Percentiles rank a stretch among this genome's conserved stretches.
Conservation (phyloP, 2,888 invertebrate genomes). For the Tenthredo notha region DNA sequence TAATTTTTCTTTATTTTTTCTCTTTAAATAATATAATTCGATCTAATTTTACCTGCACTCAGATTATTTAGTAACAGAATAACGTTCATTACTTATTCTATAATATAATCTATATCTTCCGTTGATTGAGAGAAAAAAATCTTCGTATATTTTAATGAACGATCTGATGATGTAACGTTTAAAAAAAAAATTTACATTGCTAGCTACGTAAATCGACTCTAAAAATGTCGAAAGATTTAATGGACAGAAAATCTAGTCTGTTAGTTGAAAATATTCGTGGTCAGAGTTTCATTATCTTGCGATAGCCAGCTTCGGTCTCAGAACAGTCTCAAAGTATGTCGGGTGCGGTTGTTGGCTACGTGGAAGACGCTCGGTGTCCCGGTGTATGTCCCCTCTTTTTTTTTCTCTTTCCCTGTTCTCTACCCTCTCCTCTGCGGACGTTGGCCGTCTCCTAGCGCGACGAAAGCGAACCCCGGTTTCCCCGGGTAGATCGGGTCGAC, state of each 20-base stretch:
- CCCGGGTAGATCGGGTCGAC: conserved; percentile 39
- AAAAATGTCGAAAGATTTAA: neutral
- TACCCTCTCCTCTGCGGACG: conserved; percentile 39
- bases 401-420: conserved; percentile 44
- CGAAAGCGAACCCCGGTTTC: conserved; percentile 40
- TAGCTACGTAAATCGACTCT: neutral
- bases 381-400: conserved; percentile 47
- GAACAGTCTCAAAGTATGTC: conserved; percentile 48
- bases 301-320: neutral
- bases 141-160: neutral
- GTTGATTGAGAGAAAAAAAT: neutral
- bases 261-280: neutral
- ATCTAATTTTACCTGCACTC: no score
- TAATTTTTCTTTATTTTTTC: no score
- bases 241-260: neutral
- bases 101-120: neutral
- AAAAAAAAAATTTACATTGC: neutral
- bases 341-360: conserved; percentile 64
- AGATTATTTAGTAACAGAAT: no score
- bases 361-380: conserved; percentile 54
- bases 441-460: conserved; percentile 36
- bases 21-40: no score
- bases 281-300: conserved; percentile 10
- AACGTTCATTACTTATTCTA: neutral
- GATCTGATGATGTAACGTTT: neutral